Percentiles rank a stretch among this genome's conserved stretches.
These are phyloP conservation scores for Tragelaphus strepsiceros DNA, from an alignment of 2,113 vertebrate species.

Conservation along the genomic window DNA sequence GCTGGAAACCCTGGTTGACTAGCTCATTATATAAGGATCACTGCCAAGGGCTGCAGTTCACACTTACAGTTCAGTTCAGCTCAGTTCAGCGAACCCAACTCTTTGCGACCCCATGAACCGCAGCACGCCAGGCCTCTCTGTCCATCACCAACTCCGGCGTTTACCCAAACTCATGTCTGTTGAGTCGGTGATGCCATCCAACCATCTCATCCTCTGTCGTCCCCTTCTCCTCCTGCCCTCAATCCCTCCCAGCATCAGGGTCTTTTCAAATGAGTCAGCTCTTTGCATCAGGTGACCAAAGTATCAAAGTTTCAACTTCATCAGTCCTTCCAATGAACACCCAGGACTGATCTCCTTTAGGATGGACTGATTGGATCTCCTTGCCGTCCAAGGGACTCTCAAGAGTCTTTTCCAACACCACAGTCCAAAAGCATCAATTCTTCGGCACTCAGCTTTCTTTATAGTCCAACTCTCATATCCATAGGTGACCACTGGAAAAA, in stretches of 20 bases:
- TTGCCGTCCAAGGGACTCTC: background rate
- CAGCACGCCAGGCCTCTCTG: background rate
- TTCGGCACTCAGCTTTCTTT: background rate
- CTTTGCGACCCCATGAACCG: background rate
- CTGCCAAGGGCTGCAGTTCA: background rate
- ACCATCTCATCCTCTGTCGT: background rate
- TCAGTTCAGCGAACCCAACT: background rate
- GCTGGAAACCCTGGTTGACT: background rate
- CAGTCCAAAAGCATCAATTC: background rate
- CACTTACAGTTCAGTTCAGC: background rate
- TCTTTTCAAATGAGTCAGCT: background rate
- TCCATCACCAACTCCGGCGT: background rate
- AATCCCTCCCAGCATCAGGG: background rate
- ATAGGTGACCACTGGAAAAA: background rate
- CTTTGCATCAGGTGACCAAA: background rate
- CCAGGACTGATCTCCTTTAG: background rate
- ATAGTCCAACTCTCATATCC: background rate
- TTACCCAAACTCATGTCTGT: background rate
- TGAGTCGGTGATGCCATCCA: background rate
- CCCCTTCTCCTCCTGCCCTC: background rate
- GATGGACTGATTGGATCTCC: background rate
- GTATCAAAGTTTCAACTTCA: background rate
- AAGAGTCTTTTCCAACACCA: background rate
- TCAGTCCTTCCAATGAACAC: background rate
- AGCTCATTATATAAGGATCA: background rate